Conservation (phyloP, 2,888 invertebrate species). For the Julus scandinavius region DNA sequence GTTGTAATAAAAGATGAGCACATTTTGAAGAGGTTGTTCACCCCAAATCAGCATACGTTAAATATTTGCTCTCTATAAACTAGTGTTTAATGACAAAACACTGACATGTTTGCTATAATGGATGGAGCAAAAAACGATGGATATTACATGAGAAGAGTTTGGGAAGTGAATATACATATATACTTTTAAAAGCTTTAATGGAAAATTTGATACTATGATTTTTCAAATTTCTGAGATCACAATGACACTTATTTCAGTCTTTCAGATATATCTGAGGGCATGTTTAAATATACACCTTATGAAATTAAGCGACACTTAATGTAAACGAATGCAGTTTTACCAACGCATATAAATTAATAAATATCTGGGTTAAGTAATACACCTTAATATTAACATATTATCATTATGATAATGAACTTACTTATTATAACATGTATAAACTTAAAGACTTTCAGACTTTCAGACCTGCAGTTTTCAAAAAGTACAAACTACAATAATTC, state of each 20-base stretch:
- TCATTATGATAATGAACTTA: too few species aligned
- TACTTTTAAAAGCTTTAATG: too few species aligned
- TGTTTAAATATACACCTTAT: not conserved
- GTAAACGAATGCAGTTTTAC: too few species aligned
- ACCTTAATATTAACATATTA: too few species aligned
- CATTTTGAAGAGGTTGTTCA: not conserved
- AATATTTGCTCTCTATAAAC: not conserved
- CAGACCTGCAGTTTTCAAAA: too few species aligned
- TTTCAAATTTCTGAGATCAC: too few species aligned
- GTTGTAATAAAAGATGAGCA: conserved; percentile 21
- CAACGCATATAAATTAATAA: not conserved
- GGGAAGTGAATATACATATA: not conserved
- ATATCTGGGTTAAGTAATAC: too few species aligned
- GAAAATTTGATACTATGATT: too few species aligned
- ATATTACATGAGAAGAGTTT: not conserved
- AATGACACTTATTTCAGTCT: not conserved
- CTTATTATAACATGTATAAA: too few species aligned
- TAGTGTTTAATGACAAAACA: not conserved
- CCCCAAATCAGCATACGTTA: not conserved
- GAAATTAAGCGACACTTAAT: not conserved
- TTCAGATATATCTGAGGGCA: not conserved
- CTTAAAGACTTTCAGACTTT: too few species aligned
- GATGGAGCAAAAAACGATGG: not conserved
- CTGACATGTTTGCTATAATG: not conserved
- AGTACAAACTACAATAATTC: too few species aligned